Base-by-base conservation (phyloP, 2,797 vertebrate species). In the Notoglanidium macrostoma region DNA sequence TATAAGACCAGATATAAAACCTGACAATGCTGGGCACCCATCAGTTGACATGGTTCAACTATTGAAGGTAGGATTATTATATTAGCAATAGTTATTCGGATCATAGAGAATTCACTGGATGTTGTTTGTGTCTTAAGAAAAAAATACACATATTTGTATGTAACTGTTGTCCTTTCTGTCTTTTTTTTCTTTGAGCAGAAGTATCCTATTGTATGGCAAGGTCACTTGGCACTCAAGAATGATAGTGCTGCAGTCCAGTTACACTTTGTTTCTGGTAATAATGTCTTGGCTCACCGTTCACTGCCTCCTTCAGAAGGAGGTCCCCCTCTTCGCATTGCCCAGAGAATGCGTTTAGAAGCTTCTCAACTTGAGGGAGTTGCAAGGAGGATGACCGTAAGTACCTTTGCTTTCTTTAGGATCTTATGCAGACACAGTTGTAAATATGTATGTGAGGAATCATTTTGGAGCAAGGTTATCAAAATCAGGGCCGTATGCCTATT, bases 171-270 rank as follows among this genome's bases (percentile, higher is more conserved):
- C 2, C 1, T 49, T 70, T 87, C 6, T 83, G 35, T 65, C 77
- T 14, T 86, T 21, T 40, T 85, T 86, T 72, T 81, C 23, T 90
- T 84, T 83, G 29, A 87, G 85, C 94, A 99, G 98, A 99, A 99
- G 93, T 99, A 99, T 92, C 98, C 98, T 1, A 99, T 99, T 21
- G 97, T 99, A 84, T 99, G 98, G 98, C 98, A 99, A 95, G 98
- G 98, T 85, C 95, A 99, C 35, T 87, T 99, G 93, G 98, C 98
- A 54, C 95, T 99, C 40, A 99, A 99, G 93, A 99, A 99, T 0
- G 98, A 99, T 92, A 98, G 98, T 0, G 98, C 98, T 0, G 98
- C 98, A 0, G 98, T 99, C 89, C 98, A 99, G 95, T 94, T 99
- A 87, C 98, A 99, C 92, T 99, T 99, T 2, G 98, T 99, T 87